Conservation (phyloP, 2,888 invertebrate genomes). For the Ischnura elegans region DNA sequence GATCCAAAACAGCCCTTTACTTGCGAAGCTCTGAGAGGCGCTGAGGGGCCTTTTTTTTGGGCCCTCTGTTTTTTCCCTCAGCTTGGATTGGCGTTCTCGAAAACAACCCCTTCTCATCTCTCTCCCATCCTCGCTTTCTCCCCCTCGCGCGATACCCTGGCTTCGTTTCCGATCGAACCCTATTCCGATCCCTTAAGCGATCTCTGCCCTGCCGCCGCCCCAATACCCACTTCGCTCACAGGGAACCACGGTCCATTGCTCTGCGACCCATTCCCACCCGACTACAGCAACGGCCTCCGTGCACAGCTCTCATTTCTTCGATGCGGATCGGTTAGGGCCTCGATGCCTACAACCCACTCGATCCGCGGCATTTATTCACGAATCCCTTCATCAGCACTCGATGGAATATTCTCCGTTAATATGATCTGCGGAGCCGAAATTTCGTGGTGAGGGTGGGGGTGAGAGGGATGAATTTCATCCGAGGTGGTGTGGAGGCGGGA, state of each 20-base stretch:
- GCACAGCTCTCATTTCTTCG: background rate
- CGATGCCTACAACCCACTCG: background rate
- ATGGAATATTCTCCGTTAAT: background rate
- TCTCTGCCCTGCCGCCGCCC: background rate
- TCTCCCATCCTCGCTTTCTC: background rate
- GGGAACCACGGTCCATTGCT: background rate
- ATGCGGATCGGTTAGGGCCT: background rate
- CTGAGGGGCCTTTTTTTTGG: too few relatives aligned
- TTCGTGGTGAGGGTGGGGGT: background rate
- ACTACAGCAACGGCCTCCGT: background rate
- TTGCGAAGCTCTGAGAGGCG: too few relatives aligned
- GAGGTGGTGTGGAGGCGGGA: background rate
- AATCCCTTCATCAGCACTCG: background rate
- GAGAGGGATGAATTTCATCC: background rate
- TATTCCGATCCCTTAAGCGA: background rate
- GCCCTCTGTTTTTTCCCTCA: too few relatives aligned
- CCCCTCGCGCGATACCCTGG: background rate
- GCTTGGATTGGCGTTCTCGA: too few relatives aligned
- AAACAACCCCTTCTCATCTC: too few relatives aligned
- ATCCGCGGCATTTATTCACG: background rate
- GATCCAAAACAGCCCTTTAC: too few relatives aligned
- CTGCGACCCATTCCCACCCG: background rate
- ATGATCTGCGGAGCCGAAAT: constrained; percentile 10
- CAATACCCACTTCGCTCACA: background rate
- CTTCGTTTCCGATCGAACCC: background rate